Base-by-base conservation (phyloP, 2,888 invertebrate genomes). In the Diabrotica balteata region DNA sequence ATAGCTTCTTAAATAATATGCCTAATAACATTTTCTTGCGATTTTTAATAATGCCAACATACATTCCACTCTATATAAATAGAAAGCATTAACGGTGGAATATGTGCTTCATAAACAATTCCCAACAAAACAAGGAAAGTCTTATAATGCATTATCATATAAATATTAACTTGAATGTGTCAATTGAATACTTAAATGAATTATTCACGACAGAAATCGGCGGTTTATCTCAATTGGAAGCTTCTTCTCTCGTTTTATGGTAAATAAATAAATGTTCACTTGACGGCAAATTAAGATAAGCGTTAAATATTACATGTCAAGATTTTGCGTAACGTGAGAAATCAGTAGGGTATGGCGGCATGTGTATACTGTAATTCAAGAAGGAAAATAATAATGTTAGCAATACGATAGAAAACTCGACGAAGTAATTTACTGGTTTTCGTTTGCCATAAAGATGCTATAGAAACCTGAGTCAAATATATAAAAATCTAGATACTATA, bases 251-350 rank as follows among this genome's bases (percentile, higher is more conserved):
- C 71, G 71, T 72, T 72, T 68, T 63, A 65, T 53, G 22, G 70
- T 66, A 75, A 75, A 75, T 75, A 74, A 73, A 76, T 75, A 73
- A 73, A 75, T 73, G 74, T 74, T 69, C 71, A 69, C 74, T 72
- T 74, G 78, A 75, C 77, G 74, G 76, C 76, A 71, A 77, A 77
- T 78, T 78, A 75, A 78, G 78, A 78, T 78, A 78, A 78, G 76
- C 78, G 59, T 78, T 77, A 78, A 78, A 77, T 77, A 77, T 78
- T 73, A 74, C 72, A 73, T 78, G 76, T 76, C 77, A 72, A 72
- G 75, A 74, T 46, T 68, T 65, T 68, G 50, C 62, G 54, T 59
- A 68, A 53, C 61, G 61, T 59, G 61, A 57, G 68, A 68, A 57
- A 62, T 62, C 47, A 51, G 47, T 32, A 32, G 32, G 5, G 32